Conservation (phyloP, 2,888 invertebrate genomes). For the Dryadula phaetusa region DNA sequence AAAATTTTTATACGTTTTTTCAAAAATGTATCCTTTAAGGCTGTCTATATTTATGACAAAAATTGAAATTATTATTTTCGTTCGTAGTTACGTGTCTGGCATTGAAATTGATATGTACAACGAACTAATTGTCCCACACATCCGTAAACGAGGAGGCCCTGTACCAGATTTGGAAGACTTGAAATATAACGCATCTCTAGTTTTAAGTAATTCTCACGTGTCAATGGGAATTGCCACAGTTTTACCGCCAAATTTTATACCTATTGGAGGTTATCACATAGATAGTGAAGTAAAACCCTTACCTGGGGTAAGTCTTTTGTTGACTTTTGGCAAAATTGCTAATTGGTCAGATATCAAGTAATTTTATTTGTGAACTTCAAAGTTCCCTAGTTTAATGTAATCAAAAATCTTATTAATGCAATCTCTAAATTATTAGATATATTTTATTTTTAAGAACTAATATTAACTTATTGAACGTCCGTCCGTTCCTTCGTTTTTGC, state of each 20-base stretch:
- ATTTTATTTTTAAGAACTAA: too few species aligned
- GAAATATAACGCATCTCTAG: slow-evolving; percentile 50
- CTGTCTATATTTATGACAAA: too few species aligned
- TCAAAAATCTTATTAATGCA: too few species aligned
- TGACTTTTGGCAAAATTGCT: background rate
- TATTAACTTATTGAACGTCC: too few species aligned
- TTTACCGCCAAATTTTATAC: slow-evolving; percentile 60
- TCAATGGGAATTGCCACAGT: slow-evolving; percentile 52
- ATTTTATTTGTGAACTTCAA: too few species aligned
- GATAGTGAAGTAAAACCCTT: slow-evolving; percentile 55
- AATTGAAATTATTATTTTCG: slow-evolving; percentile 7
- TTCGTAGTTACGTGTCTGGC: slow-evolving; percentile 22
- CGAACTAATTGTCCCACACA: slow-evolving; percentile 40
- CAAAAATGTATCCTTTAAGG: too few species aligned
- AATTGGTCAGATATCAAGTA: too few species aligned
- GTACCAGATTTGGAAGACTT: slow-evolving; percentile 49
- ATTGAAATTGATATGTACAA: slow-evolving; percentile 37
- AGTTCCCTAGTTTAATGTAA: too few species aligned
- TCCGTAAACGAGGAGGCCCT: slow-evolving; percentile 41
- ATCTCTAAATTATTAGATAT: too few species aligned
- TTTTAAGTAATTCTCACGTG: slow-evolving; percentile 50
- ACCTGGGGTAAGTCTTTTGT: slow-evolving; percentile 53
- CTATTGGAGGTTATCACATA: slow-evolving; percentile 65
- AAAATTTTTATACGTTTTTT: too few species aligned
- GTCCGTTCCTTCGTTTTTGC: too few species aligned